phyloP scores from a whole-genome alignment of 1,140 invertebrate species.

The Latrodectus geometricus region DNA sequence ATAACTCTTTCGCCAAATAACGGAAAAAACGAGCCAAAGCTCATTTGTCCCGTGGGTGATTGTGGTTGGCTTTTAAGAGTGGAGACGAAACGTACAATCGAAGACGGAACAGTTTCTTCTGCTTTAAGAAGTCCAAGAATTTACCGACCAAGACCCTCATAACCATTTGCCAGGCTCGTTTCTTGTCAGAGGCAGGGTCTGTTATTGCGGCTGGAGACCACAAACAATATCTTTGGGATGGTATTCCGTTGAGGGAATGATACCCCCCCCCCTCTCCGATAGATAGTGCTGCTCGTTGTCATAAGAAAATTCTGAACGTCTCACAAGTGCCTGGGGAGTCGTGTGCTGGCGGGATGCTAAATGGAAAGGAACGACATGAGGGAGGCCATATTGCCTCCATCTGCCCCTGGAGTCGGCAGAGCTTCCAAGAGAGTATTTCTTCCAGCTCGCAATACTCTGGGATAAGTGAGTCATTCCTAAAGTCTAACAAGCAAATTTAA shows the following conservation, averaged over 20 bases:
- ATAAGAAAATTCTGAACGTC: constrained; percentile 38
- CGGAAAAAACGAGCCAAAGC: not conserved
- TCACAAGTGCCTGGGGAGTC: constrained; percentile 38
- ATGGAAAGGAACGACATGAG: constrained; percentile 23
- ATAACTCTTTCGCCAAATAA: not conserved
- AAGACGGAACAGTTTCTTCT: not conserved
- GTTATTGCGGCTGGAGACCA: not conserved
- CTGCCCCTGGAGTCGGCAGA: not conserved
- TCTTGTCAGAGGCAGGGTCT: constrained; percentile 1
- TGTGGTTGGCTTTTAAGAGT: not conserved
- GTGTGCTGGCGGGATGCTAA: constrained; percentile 14
- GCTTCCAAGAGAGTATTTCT: too few relatives aligned
- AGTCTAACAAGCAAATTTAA: too few relatives aligned
- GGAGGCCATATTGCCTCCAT: constrained; percentile 4
- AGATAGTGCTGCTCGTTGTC: constrained; percentile 29
- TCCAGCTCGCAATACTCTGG: too few relatives aligned
- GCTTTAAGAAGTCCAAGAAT: constrained; percentile 35
- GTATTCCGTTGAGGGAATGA: not conserved
- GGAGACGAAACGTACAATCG: constrained; percentile 15
- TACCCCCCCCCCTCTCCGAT: constrained; percentile 10
- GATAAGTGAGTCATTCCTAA: too few relatives aligned
- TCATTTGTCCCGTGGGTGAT: not conserved
- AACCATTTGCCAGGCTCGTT: constrained; percentile 40
- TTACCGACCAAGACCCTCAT: constrained; percentile 21
- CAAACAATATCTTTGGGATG: not conserved